Evolutionary conservation across 2,888 invertebrate species (phyloP), one percentile per base, ranked within the genome.

Genomic region (Exephanes ischioxanthus): DNA sequence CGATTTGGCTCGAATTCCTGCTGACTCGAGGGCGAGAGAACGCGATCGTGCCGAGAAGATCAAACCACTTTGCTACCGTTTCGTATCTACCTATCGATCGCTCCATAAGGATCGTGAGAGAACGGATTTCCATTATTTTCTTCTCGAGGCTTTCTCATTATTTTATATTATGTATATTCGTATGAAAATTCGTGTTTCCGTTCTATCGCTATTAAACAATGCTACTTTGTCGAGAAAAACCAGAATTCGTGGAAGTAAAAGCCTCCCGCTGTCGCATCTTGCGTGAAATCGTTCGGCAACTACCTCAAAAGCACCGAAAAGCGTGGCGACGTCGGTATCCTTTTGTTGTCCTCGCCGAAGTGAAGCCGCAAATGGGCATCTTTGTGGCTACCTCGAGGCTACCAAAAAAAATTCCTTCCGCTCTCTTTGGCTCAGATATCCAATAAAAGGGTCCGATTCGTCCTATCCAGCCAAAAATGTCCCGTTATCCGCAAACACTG

Each of bases 221-320:
- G 45, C 45, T 16, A 45, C 45, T 45, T 45, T 45, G 55, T 61
- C 9, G 30, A 61, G 48, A n/a, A 9, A 22, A 48, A 61, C 14
- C 48, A 22, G 48, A 61, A 14, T 51, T 61, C 19, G 45, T 48
- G 7, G 33, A 33, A 51, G 63, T 63, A 9, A 45, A 75, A 68
- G 63, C 72, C 70, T 83, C 77, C 77, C 79, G 79, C 58, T 67
- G 70, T 33, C 55, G 63, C 67, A 45, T 82, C 79, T 80, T 48
- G 85, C 85, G 80, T 85, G 83, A 83, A 85, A 83, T 85, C 85
- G 82, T 37, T 67, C 11, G 41, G 78, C 77, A 68, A 51, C 58
- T 48, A 22, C 19, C 45, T 72, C 80, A 67, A 77, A 83, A 77
- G 85, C 76, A 72, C 80, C 67, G 41, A 71, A 66, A 80, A 72